Base-by-base conservation (phyloP, 2,888 invertebrate genomes). In the Pseudanteris insignis region DNA sequence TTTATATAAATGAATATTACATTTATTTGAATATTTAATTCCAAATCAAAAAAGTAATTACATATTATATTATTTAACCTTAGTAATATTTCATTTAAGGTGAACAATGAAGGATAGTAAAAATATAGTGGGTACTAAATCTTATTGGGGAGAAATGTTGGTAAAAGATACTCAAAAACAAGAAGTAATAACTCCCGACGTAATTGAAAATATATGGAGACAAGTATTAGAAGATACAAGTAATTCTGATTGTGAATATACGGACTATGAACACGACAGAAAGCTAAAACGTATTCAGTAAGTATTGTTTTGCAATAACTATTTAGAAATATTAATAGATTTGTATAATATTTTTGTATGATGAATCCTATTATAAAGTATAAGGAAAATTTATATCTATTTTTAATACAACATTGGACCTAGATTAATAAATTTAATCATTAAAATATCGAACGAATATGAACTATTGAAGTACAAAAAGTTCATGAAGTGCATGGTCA, bases 191-290 rank as follows among this genome's bases (percentile, higher is more conserved):
- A 78, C 79, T 1, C 78, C 79, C 9, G 79, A 80, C 44, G 72
- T 78, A 4, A 79, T 80, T 54, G 79, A 80, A 66, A 79, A 78
- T 70, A 69, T 79, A 37, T 79, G 79, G 79, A 69, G 79, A 44
- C 78, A 79, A 70, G 79, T 78, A 11, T 68, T 78, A 58, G 77
- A 79, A 30, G 79, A 78, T 21, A 70, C 73, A 0, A 77, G 69
- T 38, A 72, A 68, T 24, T 64, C 69, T 0, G 77, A 78, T 13
- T 74, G 74, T 36, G 78, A 79, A 68, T 76, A 74, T 67, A 46
- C 46, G 36, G 59, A 65, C 40, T 62, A 47, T 33, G 59, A 74
- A 71, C 59, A 70, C 68, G 37, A 76, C 12, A 69, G 59, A 13
- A 75, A 77, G 58, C 67, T 71, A 6, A 76, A 79, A 50, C 76